A percentile compares a stretch with the other conserved stretches of the same genome.
phyloP scores from a whole-genome alignment of 1,140 invertebrate genomes.

The Marisa cornuarietis region DNA sequence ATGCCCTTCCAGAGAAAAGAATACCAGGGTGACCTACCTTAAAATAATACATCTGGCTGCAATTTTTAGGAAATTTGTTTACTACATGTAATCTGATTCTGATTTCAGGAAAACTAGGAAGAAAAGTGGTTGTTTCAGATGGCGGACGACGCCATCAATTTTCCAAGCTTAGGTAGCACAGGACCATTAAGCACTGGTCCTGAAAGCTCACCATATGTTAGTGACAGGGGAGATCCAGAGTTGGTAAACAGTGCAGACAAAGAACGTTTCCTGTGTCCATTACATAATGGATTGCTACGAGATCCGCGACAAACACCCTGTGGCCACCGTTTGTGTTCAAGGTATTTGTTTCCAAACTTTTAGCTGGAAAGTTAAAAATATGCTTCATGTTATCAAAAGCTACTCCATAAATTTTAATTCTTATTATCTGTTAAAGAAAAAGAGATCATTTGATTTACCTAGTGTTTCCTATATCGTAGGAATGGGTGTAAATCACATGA shows the following conservation, averaged over 20 bases:
- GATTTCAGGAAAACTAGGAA: no score
- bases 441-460: no score
- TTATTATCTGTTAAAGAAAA: background rate
- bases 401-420: background rate
- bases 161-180: conserved; percentile 3
- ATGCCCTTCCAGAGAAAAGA: no score
- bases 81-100: no score
- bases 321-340: conserved; percentile 10
- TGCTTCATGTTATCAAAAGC: no score
- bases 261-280: background rate
- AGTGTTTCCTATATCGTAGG: no score
- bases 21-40: background rate
- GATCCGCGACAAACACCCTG: conserved; percentile 14
- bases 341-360: background rate
- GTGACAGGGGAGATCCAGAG: background rate
- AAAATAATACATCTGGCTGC: background rate
- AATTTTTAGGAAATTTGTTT: background rate
- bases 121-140: background rate
- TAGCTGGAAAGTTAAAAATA: no score
- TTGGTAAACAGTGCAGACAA: conserved; percentile 10
- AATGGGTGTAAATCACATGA: no score
- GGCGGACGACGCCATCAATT: background rate
- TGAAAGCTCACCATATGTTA: background rate
- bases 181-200: background rate
- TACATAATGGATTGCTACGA: background rate